phyloP scores from a whole-genome alignment of 2,113 vertebrate genomes.

The Sceloporus tristichus region DNA sequence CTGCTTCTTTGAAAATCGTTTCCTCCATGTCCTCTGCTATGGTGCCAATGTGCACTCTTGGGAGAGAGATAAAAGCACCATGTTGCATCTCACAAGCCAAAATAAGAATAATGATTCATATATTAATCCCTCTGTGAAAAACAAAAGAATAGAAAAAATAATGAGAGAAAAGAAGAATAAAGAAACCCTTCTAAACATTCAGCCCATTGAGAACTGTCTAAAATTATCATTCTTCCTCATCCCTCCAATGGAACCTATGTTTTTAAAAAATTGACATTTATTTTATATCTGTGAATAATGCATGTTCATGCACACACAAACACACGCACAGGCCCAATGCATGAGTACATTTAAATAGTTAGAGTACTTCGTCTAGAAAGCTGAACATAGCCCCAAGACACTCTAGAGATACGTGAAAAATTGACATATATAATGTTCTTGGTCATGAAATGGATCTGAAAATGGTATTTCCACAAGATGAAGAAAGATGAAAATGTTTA shows the following conservation, averaged over 20 bases:
- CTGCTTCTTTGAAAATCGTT: constrained; percentile 71
- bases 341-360: not conserved
- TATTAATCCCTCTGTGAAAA: constrained; percentile 65
- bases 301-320: not conserved
- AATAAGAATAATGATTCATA: constrained; percentile 72
- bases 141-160: constrained; percentile 49
- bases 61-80: constrained; percentile 71
- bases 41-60: constrained; percentile 63
- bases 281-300: not conserved
- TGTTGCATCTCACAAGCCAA: constrained; percentile 66
- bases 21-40: constrained; percentile 71
- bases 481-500: not conserved
- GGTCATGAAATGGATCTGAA: constrained; percentile 19
- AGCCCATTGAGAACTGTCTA: constrained; percentile 40
- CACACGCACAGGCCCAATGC: too few relatives aligned
- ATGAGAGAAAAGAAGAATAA: constrained; percentile 11
- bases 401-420: not conserved
- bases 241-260: not conserved
- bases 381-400: not conserved
- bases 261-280: not conserved
- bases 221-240: not conserved
- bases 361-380: not conserved
- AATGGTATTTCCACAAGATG: not conserved
- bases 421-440: not conserved
- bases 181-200: constrained; percentile 21